Conservation (phyloP, 2,113 vertebrate species). For the Petromus typicus region DNA sequence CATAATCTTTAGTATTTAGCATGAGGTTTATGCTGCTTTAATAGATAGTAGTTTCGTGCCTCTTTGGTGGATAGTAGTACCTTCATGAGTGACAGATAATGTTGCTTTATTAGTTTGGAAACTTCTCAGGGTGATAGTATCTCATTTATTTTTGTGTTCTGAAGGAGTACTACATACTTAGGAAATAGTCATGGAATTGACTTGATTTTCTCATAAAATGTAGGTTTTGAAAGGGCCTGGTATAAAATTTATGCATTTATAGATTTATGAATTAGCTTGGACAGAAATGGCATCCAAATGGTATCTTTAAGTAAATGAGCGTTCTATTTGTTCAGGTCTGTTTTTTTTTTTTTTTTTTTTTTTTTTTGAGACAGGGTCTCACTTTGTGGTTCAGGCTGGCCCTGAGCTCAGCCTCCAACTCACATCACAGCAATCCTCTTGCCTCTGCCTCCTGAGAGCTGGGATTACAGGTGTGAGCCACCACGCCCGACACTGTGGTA, state of each 20-base stretch:
- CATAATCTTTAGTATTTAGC: not conserved
- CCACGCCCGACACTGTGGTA: too few relatives aligned
- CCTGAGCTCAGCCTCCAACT: too few relatives aligned
- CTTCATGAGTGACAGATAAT: not conserved
- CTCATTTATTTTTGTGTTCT: not conserved
- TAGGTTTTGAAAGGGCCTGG: not conserved
- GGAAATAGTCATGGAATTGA: conserved; percentile 32
- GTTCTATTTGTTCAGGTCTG: not conserved
- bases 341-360: too few relatives aligned
- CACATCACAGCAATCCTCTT: too few relatives aligned
- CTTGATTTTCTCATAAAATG: not conserved
- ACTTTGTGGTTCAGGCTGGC: too few relatives aligned
- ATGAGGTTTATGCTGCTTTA: not conserved
- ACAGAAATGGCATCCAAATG: not conserved
- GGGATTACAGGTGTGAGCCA: too few relatives aligned
- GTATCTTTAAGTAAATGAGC: not conserved
- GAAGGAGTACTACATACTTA: not conserved
- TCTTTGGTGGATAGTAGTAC: not conserved
- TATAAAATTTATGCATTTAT: not conserved
- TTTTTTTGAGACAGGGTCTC: too few relatives aligned
- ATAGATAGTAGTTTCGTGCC: not conserved
- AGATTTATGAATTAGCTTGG: not conserved
- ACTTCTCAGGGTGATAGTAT: not conserved
- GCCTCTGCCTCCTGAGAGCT: too few relatives aligned
- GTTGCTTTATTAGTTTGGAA: not conserved